Conservation (phyloP, 2,113 vertebrate genomes). For the Microcebus tavaratra region DNA sequence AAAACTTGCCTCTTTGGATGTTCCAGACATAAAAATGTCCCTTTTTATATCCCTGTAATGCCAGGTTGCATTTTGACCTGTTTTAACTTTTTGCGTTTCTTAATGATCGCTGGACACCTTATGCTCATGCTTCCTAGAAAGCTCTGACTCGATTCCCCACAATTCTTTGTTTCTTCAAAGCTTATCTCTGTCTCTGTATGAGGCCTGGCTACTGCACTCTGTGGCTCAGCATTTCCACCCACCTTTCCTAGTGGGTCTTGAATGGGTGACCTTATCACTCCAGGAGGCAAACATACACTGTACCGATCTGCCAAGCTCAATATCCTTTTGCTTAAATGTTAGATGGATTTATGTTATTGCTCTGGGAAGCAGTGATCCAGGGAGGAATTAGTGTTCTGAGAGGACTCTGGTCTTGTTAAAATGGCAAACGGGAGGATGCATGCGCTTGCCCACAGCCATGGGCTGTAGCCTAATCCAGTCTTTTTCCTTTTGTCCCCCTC, state of each 20-base stretch:
- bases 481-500: slow-evolving; percentile 16
- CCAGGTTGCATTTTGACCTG: background rate
- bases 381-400: slow-evolving; percentile 77
- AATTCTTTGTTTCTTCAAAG: slow-evolving; percentile 75
- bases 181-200: slow-evolving; percentile 56
- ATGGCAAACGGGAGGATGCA: slow-evolving; percentile 61
- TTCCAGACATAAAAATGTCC: background rate
- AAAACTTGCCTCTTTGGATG: background rate
- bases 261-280: slow-evolving; percentile 83
- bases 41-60: background rate
- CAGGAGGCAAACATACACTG: slow-evolving; percentile 77
- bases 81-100: background rate
- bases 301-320: slow-evolving; percentile 79
- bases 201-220: slow-evolving; percentile 17
- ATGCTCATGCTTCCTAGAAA: background rate
- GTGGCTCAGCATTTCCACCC: slow-evolving; percentile 32
- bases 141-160: slow-evolving; percentile 36
- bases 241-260: slow-evolving; percentile 65
- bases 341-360: slow-evolving; percentile 84
- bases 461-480: background rate
- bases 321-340: slow-evolving; percentile 85
- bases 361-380: slow-evolving; percentile 79
- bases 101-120: background rate
- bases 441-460: slow-evolving; percentile 44
- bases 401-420: slow-evolving; percentile 72